Evolutionary conservation across 1,140 invertebrate genomes (phyloP), one percentile per base, ranked within the genome.

Genomic region (Galleria mellonella): DNA sequence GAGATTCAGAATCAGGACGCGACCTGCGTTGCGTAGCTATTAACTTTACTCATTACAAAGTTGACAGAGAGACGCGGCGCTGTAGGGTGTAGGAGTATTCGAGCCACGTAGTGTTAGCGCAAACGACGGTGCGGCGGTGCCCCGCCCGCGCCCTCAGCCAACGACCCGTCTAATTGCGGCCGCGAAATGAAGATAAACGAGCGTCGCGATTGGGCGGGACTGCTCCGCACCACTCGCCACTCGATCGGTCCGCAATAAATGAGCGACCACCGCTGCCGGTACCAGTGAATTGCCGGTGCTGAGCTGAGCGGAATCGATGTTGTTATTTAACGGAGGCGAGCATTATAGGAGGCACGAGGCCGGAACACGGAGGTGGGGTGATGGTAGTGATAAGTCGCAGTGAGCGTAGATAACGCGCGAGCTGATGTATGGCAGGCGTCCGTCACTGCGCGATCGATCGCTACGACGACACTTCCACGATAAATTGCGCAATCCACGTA

Each of bases 101-200:
- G 64, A 64, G 66, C 79, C 77, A 82, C 79, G 79, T 83, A 79
- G 71, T 54, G 52, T 55, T 62, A 50, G 57, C 17, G 17, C 51
- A 53, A 51, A 57, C 69, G 55, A 55, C 57, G 17, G 17, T 23
- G 62, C 57, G 60, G 56, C 62, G 47, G 44, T 6, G 61, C 50
- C 62, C 61, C 55, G 55, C 38, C 39, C 43, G 38, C 47, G 47
- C 54, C 62, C 76, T 83, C 83, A 85, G 79, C 79, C 88, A 88
- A 88, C 88, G 87, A 89, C 83, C 87, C 88, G 86, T 89, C 87
- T 90, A 90, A 90, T 90, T 90, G 88, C 82, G 87, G 83, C 82
- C 76, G 74, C 83, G 76, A 78, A 89, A 90, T 89, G 88, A 90
- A 87, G 87, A 88, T 86, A 86, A 85, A 88, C 82, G 87, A 87